Evolutionary conservation across 1,140 invertebrate species (phyloP).

Genomic region (Wasmannia auropunctata): DNA sequence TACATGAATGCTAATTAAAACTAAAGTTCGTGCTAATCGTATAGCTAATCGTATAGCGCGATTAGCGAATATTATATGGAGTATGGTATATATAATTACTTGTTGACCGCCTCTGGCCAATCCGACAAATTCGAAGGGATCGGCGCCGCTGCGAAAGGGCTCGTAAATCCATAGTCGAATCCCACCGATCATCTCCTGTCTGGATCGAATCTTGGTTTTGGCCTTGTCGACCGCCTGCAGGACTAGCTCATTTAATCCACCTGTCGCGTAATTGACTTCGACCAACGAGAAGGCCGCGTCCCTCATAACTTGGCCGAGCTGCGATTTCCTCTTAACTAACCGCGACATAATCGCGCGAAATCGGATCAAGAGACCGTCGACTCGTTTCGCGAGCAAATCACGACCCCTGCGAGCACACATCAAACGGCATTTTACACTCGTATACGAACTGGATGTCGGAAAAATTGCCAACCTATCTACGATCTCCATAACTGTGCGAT

Average conservation of each 20-base stretch:
- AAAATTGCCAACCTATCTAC: constrained; percentile 30
- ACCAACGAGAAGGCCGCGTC: constrained; percentile 32
- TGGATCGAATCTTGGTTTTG: constrained; percentile 7
- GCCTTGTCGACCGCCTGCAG: constrained; percentile 40
- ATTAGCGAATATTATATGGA: neutral
- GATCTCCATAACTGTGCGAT: constrained; percentile 24
- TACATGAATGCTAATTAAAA: no score
- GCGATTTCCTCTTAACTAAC: constrained; percentile 8
- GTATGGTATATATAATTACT: constrained; percentile 1
- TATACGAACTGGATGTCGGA: constrained; percentile 10
- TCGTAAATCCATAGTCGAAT: constrained; percentile 34
- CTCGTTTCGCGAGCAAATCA: constrained; percentile 11
- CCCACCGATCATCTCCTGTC: constrained; percentile 31
- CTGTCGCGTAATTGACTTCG: constrained; percentile 42
- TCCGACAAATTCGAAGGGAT: constrained; percentile 23
- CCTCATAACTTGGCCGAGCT: constrained; percentile 31
- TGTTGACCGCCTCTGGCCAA: constrained; percentile 52
- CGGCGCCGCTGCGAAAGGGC: neutral
- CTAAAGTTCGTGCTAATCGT: no score
- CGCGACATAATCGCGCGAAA: neutral
- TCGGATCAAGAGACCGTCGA: constrained; percentile 40
- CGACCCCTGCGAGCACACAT: constrained; percentile 26
- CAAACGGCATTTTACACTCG: constrained; percentile 28
- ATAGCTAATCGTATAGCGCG: neutral
- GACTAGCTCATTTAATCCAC: constrained; percentile 29